Evolutionary conservation across 2,797 vertebrate species (phyloP).

Genomic region (Philypnodon macrostomus): DNA sequence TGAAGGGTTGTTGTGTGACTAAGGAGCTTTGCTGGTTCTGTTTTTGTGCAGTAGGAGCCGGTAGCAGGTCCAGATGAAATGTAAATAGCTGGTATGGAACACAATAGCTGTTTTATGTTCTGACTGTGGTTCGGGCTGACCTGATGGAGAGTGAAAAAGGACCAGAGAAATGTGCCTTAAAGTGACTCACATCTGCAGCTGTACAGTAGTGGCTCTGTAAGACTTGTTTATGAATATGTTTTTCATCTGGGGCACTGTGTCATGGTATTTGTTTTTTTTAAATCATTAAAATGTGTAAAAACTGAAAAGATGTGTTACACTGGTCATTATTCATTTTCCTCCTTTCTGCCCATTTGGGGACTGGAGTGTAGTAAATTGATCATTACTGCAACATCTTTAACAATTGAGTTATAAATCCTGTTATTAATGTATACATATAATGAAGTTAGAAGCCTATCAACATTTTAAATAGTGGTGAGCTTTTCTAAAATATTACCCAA

Average conservation of each 20-base stretch:
- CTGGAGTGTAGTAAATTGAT: too few species aligned
- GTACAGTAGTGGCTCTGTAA: conserved; percentile 53
- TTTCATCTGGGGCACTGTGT: conserved; percentile 64
- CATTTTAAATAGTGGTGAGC: too few species aligned
- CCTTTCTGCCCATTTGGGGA: too few species aligned
- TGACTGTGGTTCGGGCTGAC: conserved; percentile 63
- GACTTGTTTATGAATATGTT: conserved; percentile 40
- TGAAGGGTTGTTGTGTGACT: conserved; percentile 38
- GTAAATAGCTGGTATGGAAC: conserved; percentile 60
- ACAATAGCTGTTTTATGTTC: conserved; percentile 59
- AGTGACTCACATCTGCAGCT: conserved; percentile 50
- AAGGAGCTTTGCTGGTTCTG: conserved; percentile 38
- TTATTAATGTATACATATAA: too few species aligned
- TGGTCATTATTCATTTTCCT: conserved; percentile 48
- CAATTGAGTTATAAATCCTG: too few species aligned
- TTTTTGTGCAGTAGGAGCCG: conserved; percentile 34
- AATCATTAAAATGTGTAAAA: conserved; percentile 60
- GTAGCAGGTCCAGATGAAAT: conserved; percentile 48
- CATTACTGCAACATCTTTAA: too few species aligned
- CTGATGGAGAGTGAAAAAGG: conserved; percentile 44
- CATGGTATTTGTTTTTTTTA: conserved; percentile 59
- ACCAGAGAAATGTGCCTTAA: conserved; percentile 76
- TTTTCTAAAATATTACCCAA: too few species aligned
- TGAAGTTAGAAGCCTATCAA: too few species aligned
- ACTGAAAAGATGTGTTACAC: conserved; percentile 24